These are phyloP conservation scores for Catostomus latipinnis DNA, from an alignment of 2,797 vertebrate species.

Conservation along the genomic window DNA sequence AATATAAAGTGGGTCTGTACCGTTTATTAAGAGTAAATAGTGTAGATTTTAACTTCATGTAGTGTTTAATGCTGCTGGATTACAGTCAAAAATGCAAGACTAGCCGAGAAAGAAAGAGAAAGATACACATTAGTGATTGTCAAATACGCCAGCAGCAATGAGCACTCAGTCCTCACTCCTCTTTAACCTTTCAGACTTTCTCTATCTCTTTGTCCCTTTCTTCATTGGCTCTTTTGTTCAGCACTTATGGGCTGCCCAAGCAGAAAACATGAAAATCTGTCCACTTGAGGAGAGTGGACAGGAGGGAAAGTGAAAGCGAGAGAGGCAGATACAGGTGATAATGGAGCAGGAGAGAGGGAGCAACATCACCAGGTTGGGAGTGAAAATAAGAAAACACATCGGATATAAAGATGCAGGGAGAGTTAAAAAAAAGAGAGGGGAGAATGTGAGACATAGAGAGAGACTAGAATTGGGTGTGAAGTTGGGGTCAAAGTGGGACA, in stretches of 20 bases:
- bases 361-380: conserved; percentile 9
- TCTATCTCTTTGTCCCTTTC: conserved; percentile 67
- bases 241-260: conserved; percentile 62
- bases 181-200: conserved; percentile 55
- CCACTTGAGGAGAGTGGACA: conserved; percentile 42
- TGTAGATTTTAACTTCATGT: background rate
- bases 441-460: conserved; percentile 9
- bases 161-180: conserved; percentile 63
- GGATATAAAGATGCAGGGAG: background rate
- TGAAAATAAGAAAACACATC: conserved; percentile 14
- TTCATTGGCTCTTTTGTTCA: conserved; percentile 54
- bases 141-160: conserved; percentile 61
- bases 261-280: conserved; percentile 62
- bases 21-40: background rate
- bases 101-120: background rate
- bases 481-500: background rate
- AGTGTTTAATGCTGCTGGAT: background rate
- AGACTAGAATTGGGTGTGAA: conserved; percentile 9
- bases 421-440: background rate
- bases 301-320: conserved; percentile 34
- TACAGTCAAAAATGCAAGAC: background rate
- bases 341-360: conserved; percentile 12
- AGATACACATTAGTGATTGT: background rate
- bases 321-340: conserved; percentile 34
- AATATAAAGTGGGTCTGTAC: no score